These are phyloP conservation scores for Dexiosoma caninum DNA, from an alignment of 2,888 invertebrate species.

Conservation along the genomic window DNA sequence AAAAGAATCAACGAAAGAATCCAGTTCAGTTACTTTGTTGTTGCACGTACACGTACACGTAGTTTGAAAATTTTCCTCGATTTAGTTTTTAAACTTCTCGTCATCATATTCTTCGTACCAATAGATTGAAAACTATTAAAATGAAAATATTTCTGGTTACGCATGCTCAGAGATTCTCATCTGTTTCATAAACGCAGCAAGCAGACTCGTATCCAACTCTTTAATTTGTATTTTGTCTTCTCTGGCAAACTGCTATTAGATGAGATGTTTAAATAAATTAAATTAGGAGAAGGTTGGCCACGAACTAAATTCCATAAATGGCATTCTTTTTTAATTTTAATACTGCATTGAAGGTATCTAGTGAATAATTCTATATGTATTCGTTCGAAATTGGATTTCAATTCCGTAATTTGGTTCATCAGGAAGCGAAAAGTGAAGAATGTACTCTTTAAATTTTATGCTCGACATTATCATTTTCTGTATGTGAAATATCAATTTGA, in stretches of 20 bases:
- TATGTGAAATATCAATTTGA: no score
- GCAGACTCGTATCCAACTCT: not conserved
- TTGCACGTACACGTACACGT: not conserved
- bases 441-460: no score
- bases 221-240: not conserved
- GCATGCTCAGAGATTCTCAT: constrained; percentile 43
- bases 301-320: no score
- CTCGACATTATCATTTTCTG: no score
- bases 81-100: not conserved
- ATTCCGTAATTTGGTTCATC: no score
- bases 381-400: no score
- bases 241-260: not conserved
- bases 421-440: no score
- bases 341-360: no score
- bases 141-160: constrained; percentile 51
- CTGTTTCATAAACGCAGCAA: not conserved
- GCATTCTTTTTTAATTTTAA: no score
- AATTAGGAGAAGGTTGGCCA: constrained; percentile 35
- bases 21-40: constrained; percentile 51
- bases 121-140: constrained; percentile 18
- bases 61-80: not conserved
- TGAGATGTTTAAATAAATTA: constrained; percentile 4
- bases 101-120: not conserved
- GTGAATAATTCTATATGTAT: no score
- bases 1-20: constrained; percentile 13